Evolutionary conservation across 1,140 invertebrate species (phyloP).

Genomic region (Drosophila triauraria): DNA sequence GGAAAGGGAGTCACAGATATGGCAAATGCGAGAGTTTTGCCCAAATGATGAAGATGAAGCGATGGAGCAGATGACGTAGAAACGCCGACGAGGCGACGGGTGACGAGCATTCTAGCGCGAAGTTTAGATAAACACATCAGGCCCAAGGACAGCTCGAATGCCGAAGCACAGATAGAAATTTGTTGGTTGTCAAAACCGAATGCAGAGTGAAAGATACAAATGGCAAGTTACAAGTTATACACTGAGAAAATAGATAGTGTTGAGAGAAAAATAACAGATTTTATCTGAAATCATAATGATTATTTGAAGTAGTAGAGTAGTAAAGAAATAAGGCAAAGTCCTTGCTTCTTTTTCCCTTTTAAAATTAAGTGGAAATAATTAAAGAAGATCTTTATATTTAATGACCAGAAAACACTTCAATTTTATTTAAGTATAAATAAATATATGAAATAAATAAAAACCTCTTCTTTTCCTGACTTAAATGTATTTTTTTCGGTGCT

Average conservation of each 20-base stretch:
- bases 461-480: no score
- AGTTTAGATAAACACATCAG: conserved; percentile 75
- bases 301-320: not conserved
- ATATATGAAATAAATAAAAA: not conserved
- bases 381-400: not conserved
- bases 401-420: not conserved
- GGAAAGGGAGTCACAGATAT: conserved; percentile 21
- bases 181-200: conserved; percentile 72
- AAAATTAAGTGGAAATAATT: not conserved
- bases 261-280: not conserved
- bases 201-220: conserved; percentile 66
- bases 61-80: conserved; percentile 61
- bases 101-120: conserved; percentile 79
- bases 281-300: not conserved
- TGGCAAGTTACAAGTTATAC: conserved; percentile 71
- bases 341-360: no score
- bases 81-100: conserved; percentile 46
- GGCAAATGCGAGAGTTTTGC: no score
- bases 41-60: conserved; percentile 65
- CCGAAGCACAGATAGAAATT: conserved; percentile 62
- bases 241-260: not conserved
- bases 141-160: conserved; percentile 41
- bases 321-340: not conserved
- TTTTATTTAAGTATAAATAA: not conserved
- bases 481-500: not conserved